Evolutionary conservation across 2,113 vertebrate genomes (phyloP), one percentile per base, ranked within the genome.

Genomic region (Callipepla squamata): DNA sequence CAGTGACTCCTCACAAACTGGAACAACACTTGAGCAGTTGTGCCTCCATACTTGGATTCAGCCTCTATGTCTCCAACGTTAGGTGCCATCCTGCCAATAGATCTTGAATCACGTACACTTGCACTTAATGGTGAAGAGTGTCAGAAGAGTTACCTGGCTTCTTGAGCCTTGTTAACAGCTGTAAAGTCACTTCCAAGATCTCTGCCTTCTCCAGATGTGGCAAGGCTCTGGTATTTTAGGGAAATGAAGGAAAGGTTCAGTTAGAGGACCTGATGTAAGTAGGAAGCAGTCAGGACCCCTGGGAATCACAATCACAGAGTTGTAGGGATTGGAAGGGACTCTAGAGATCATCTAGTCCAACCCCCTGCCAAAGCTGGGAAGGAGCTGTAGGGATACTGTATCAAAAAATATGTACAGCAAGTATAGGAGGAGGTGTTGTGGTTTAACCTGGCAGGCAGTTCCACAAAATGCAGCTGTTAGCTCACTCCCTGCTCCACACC

Each of bases 31-130:
- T n/a, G 22, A 38, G 57, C 26, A 47, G 26, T 6, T 32, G 57
- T 36, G 38, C 17, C 38, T 62, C 36, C 36, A 55, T 57, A 28
- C 28, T 38, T 81, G 44, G 28, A 10, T 87, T 67, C 11, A 40
- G n/a, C 30, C 45, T 61, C 34, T 63, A 53, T 5, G 20, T 36
- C 59, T 32, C n/a, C 7, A 36, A 36, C 36, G 15, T 38, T 63
- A 23, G 50, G 30, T 73, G 59, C 36, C 3, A 4, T 20, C 50
- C n/a, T 69, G 62, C 13, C 51, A 34, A 18, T 0, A 0, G 44
- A 28, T 55, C n/a, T 65, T 25, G 45, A 67, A 47, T 67, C 44
- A 47, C 0, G 0, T 72, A 30, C 40, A 57, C 30, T 62, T 68
- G 23, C 58, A 5, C 65, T 57, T 14, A 0, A 15, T 68, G 48